A percentile compares a stretch with the other conserved stretches of the same genome.
These are phyloP conservation scores for Aphelenchoides bicaudatus DNA, from an alignment of 2,888 invertebrate genomes.

Conservation along the genomic window DNA sequence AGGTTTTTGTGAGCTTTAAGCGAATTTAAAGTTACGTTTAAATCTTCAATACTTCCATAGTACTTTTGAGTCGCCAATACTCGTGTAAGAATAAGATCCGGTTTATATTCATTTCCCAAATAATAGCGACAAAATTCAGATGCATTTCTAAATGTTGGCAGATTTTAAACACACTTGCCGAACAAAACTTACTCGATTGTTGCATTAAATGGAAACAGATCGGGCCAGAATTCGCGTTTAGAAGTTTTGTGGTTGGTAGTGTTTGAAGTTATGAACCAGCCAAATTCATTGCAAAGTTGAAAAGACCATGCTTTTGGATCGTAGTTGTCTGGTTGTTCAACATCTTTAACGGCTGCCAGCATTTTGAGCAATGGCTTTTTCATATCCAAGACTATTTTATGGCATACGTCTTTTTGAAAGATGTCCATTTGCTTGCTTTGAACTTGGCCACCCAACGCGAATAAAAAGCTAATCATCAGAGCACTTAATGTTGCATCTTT, in stretches of 20 bases:
- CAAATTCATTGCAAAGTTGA: slow-evolving; percentile 19
- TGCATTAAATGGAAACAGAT: slow-evolving; percentile 9
- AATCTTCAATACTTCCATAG: background rate
- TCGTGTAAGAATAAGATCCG: background rate
- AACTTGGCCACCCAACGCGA: slow-evolving; percentile 8
- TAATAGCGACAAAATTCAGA: slow-evolving; percentile 15
- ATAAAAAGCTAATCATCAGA: background rate
- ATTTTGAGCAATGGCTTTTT: slow-evolving; percentile 4
- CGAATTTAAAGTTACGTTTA: slow-evolving; percentile 16
- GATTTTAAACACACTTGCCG: background rate
- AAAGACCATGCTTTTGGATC: slow-evolving; percentile 15
- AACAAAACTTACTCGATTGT: slow-evolving; percentile 9
- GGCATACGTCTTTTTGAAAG: background rate
- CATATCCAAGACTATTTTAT: background rate
- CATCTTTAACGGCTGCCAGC: slow-evolving; percentile 8
- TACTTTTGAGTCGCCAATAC: slow-evolving; percentile 12
- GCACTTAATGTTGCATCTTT: background rate
- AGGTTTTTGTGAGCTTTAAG: background rate
- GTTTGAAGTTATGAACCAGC: slow-evolving; percentile 15
- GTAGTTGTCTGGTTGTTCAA: no score
- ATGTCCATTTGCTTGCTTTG: background rate
- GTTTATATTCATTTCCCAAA: slow-evolving; percentile 17
- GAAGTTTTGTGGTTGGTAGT: background rate
- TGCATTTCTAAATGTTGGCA: slow-evolving; percentile 5
- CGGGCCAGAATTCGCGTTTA: slow-evolving; percentile 11